phyloP scores from a whole-genome alignment of 64 coral and sea anemone species.

The Acropora yongei region DNA sequence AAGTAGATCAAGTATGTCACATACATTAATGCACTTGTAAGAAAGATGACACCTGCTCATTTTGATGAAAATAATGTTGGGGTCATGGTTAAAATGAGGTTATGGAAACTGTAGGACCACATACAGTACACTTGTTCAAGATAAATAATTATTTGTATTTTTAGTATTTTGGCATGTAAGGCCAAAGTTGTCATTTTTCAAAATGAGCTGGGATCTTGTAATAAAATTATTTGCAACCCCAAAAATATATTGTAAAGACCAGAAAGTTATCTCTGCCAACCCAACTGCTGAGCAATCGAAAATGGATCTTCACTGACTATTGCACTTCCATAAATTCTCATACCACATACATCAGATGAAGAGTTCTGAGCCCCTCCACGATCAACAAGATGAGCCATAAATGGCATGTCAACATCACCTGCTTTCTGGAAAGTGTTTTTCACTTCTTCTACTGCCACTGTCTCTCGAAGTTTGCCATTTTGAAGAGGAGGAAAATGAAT shows the following conservation, averaged over 20 bases:
- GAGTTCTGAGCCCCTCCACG: constrained; percentile 63
- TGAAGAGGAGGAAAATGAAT: constrained; percentile 80
- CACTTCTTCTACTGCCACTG: neutral
- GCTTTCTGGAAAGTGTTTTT: constrained; percentile 23
- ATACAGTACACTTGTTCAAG: no score
- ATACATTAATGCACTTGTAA: no score
- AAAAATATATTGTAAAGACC: neutral
- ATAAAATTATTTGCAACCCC: no score
- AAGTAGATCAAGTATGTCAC: no score
- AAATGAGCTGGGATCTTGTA: no score
- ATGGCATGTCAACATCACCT: constrained; percentile 67
- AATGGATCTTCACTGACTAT: constrained; percentile 87
- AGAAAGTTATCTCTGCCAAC: constrained; percentile 18
- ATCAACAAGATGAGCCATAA: constrained; percentile 78
- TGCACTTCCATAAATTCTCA: constrained; percentile 83
- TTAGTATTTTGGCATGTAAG: no score
- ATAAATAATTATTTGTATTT: no score
- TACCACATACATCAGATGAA: constrained; percentile 78
- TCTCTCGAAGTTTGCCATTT: constrained; percentile 59
- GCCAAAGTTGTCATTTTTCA: no score
- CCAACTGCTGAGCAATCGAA: constrained; percentile 51
- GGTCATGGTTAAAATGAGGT: no score
- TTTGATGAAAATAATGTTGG: no score
- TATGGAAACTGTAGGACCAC: no score
- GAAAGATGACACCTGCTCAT: no score